A percentile compares a stretch with the other conserved stretches of the same genome.
Conservation (phyloP, 2,113 vertebrate genomes). For the Triplophysa rosa region DNA sequence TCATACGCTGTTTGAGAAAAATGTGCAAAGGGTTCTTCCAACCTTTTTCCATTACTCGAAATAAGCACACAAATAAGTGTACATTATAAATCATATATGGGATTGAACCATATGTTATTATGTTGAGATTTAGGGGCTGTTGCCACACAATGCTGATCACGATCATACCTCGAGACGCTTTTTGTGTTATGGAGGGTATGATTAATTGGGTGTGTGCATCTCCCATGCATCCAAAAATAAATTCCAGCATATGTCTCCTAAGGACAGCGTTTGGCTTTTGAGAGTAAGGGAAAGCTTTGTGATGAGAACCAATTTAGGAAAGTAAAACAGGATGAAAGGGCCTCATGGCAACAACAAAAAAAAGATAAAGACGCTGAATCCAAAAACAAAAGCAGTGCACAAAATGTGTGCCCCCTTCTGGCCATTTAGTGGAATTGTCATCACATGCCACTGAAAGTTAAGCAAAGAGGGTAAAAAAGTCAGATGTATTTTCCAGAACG, state of each 20-base stretch:
- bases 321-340: constrained; percentile 64
- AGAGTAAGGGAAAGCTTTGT: constrained; percentile 1
- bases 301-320: constrained; percentile 57
- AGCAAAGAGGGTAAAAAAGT: constrained; percentile 49
- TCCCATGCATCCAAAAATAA: constrained; percentile 64
- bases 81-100: constrained; percentile 39
- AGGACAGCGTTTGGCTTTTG: not conserved
- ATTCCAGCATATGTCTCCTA: not conserved
- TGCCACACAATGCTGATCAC: constrained; percentile 52
- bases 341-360: constrained; percentile 60
- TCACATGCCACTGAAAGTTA: constrained; percentile 32
- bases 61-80: constrained; percentile 26
- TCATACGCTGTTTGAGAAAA: constrained; percentile 62
- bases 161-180: constrained; percentile 63
- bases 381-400: constrained; percentile 50
- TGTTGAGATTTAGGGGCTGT: constrained; percentile 48
- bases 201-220: constrained; percentile 77
- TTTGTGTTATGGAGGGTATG: constrained; percentile 67
- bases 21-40: constrained; percentile 56
- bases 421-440: constrained; percentile 43
- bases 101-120: constrained; percentile 55
- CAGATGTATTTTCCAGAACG: constrained; percentile 66
- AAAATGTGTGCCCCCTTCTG: constrained; percentile 69
- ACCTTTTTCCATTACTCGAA: constrained; percentile 9
- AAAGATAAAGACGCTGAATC: constrained; percentile 54